phyloP scores from a whole-genome alignment of 2,888 invertebrate genomes.

The Drosophila vallismaia region DNA sequence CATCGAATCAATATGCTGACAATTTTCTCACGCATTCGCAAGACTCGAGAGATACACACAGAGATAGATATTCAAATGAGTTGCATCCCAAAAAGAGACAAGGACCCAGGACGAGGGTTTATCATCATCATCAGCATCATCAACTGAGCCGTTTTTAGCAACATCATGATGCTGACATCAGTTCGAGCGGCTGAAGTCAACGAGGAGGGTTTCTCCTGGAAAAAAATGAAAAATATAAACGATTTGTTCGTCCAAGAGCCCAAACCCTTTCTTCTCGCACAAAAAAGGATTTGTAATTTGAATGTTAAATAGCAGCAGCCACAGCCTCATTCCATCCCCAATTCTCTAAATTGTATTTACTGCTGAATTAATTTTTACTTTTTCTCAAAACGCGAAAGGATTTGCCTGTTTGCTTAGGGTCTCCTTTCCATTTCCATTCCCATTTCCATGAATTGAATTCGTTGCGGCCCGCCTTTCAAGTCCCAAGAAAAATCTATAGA shows the following conservation, averaged over 20 bases:
- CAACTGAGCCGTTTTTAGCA: slow-evolving; percentile 36
- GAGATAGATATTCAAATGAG: slow-evolving; percentile 59
- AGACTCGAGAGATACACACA: slow-evolving; percentile 21
- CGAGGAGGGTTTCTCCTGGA: slow-evolving; percentile 44
- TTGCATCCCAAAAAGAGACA: slow-evolving; percentile 43
- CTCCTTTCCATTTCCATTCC: slow-evolving; percentile 28
- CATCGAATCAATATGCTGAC: slow-evolving; percentile 78
- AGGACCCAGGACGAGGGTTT: slow-evolving; percentile 29
- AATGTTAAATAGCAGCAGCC: slow-evolving; percentile 71
- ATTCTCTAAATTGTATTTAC: slow-evolving; percentile 72
- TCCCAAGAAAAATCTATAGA: slow-evolving; percentile 33
- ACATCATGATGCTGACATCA: slow-evolving; percentile 58
- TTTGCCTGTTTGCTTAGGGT: slow-evolving; percentile 50
- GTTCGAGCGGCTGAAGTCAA: slow-evolving; percentile 73
- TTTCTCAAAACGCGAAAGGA: slow-evolving; percentile 56
- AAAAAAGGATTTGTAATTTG: slow-evolving; percentile 76
- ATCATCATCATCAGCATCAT: slow-evolving; percentile 7
- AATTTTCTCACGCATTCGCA: slow-evolving; percentile 70
- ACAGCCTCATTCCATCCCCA: slow-evolving; percentile 21
- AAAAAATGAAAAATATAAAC: slow-evolving; percentile 10
- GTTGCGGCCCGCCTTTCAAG: slow-evolving; percentile 37
- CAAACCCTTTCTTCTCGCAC: slow-evolving; percentile 25
- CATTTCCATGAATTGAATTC: slow-evolving; percentile 24
- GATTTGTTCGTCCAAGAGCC: slow-evolving; percentile 26
- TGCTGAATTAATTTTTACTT: slow-evolving; percentile 75